Base-by-base conservation (phyloP, 30 jellyfish, hydroid and myxozoan genomes). In the Chrysaora quinquecirrha region DNA sequence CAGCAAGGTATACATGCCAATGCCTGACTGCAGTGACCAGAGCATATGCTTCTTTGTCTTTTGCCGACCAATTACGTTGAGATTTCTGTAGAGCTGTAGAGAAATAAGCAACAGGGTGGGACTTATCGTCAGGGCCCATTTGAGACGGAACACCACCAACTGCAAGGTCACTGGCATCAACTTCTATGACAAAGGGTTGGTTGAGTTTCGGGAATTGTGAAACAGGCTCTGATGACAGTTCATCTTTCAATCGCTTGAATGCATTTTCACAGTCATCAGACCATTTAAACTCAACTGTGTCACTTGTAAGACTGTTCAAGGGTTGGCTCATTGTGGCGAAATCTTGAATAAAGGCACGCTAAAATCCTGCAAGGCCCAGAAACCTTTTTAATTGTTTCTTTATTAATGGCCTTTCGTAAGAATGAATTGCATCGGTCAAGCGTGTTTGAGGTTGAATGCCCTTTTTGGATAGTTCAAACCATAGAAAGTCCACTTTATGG, bases 401-500 rank as follows among this genome's bases (percentile, higher is more conserved):
- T 30, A 74, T 21, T 2, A 6, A 2, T 24, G 77, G 87, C 12
- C 87, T 50, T 35, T 66, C 31, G 30, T 33, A 47, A 21, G 16
- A 1, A 9, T 24, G 71, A 23, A 79, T 68, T 3, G 87, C 90
- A 2, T 66, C 75, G 46, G 75, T 79, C 33, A 64, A 23, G 10
- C 73, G 73, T 1, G 49, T 16, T 64, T 34, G 83, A 1, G 90
- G 90, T 64, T 64, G 4, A 3, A 79, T 79, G 34, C 76, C 86
- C 1, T 30, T 22, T 12, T 18, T 25, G 11, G 90, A 79, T 24
- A 65, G 54, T 34, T 79, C 88, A 30, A 32, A 79, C 34, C 86
- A 89, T 2, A 64, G 89, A 68, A 35, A 79, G 2, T 79, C 90
- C 12, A 79, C 86, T 52, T 33, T 61, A 9, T 43, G 72, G 29